Base-by-base conservation (phyloP, 2,888 invertebrate species). In the Euplexia lucipara region DNA sequence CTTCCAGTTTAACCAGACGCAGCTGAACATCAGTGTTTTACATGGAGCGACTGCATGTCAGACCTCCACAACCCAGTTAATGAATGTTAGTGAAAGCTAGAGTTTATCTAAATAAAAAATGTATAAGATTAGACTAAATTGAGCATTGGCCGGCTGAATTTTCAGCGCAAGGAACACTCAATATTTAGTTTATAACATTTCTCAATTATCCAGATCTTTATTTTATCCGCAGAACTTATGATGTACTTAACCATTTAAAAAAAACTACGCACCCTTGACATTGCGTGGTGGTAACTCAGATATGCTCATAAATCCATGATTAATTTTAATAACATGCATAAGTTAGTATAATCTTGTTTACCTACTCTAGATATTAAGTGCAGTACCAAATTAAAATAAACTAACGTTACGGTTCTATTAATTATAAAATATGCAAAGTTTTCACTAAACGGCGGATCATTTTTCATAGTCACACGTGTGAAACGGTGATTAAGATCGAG, bases 401-500 rank as follows among this genome's bases (percentile, higher is more conserved):
- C 48, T 45, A 49, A 49, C 30, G 42, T 73, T 44, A 79, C n/a
- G 61, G 35, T 75, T 63, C 37, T 73, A 73, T 61, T 79, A 66
- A 73, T 64, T 66, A 70, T 61, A 62, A 82, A 57, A 30, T 65
- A 64, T 67, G 61, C 67, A 56, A 67, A 82, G 64, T 81, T 81
- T 81, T 80, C 83, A 80, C 78, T 78, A 75, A 82, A 67, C 59
- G 62, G 34, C 53, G 51, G 66, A 82, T 81, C 72, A 78, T 82
- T 81, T 81, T 70, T 82, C 81, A 82, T 65, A 82, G 70, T 42
- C 61, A 65, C 81, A 81, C 78, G 81, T 82, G 83, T 81, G 68
- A 75, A 72, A 64, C 75, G 76, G 79, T 76, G 83, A 81, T 82
- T 82, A 81, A 72, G 80, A 81, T 78, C 81, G 75, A 78, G 67